Percentiles rank a stretch among this genome's conserved stretches.
phyloP scores from a whole-genome alignment of 2,113 vertebrate species.

The Asarcornis scutulata region DNA sequence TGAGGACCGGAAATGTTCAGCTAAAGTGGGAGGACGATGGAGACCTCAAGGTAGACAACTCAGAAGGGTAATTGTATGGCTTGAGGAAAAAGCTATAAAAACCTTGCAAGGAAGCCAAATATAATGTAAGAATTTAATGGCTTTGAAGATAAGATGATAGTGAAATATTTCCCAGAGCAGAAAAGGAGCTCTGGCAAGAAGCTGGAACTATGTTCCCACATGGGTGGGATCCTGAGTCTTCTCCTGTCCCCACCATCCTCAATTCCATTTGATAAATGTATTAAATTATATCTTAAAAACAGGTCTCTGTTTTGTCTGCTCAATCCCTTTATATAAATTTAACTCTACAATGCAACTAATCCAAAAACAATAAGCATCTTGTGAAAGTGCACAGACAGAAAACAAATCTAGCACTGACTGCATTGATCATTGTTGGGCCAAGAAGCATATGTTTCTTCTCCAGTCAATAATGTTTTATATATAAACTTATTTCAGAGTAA shows the following conservation, averaged over 20 bases:
- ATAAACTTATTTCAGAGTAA: conserved; percentile 27
- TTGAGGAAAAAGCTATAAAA: conserved; percentile 23
- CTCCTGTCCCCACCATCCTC: not conserved
- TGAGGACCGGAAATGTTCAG: not conserved
- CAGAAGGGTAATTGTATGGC: not conserved
- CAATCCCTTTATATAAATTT: conserved; percentile 44
- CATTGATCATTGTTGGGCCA: not conserved
- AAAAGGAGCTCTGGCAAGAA: not conserved
- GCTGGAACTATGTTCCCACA: not conserved
- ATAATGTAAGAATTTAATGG: not conserved
- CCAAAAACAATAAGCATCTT: conserved; percentile 16
- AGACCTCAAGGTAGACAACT: not conserved
- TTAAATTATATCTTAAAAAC: not conserved
- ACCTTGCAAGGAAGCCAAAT: conserved; percentile 18
- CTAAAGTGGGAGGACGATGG: not conserved
- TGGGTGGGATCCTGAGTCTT: not conserved
- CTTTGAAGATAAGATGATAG: conserved; percentile 33
- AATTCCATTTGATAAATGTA: not conserved
- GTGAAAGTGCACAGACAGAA: conserved; percentile 14
- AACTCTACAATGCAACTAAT: conserved; percentile 14
- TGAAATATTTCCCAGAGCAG: conserved; percentile 14
- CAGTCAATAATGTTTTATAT: conserved; percentile 16
- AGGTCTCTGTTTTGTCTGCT: conserved; percentile 50
- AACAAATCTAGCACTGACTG: conserved; percentile 6
- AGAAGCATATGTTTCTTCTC: conserved; percentile 46